Percentiles rank a stretch among this genome's conserved stretches.
These are phyloP conservation scores for Garrulus glandarius DNA, from an alignment of 2,797 vertebrate species.

Conservation along the genomic window DNA sequence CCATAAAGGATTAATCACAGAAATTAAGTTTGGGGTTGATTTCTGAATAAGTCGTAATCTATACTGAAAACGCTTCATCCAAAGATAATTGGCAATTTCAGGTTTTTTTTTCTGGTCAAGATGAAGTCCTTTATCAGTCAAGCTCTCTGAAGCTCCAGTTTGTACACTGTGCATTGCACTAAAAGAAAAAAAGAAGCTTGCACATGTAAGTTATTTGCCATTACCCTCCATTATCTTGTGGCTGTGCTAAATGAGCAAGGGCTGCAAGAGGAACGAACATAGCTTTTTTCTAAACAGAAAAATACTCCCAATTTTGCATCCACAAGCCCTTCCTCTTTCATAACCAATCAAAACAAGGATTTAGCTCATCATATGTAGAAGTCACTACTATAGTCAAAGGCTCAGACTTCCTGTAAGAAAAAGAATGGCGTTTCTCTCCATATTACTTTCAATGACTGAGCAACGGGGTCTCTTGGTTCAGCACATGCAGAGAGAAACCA, in stretches of 20 bases:
- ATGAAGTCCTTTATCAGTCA: neutral
- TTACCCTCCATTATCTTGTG: neutral
- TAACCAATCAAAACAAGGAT: neutral
- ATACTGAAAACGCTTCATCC: conserved; percentile 50
- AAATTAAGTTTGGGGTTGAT: conserved; percentile 61
- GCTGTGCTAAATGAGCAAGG: conserved; percentile 1
- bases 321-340: neutral
- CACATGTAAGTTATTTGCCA: conserved; percentile 4
- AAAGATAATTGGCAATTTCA: conserved; percentile 29
- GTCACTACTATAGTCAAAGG: neutral
- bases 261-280: neutral
- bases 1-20: conserved; percentile 49
- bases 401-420: neutral
- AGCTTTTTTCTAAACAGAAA: conserved; percentile 30
- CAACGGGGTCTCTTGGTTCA: neutral
- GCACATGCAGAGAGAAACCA: neutral
- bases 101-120: neutral
- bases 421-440: neutral
- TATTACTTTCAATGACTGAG: neutral
- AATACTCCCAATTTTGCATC: neutral
- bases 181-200: neutral
- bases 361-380: neutral
- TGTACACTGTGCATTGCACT: neutral
- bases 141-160: conserved; percentile 12
- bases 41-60: conserved; percentile 58